phyloP scores from a whole-genome alignment of 2,113 vertebrate species.

The Pithys albifrons region DNA sequence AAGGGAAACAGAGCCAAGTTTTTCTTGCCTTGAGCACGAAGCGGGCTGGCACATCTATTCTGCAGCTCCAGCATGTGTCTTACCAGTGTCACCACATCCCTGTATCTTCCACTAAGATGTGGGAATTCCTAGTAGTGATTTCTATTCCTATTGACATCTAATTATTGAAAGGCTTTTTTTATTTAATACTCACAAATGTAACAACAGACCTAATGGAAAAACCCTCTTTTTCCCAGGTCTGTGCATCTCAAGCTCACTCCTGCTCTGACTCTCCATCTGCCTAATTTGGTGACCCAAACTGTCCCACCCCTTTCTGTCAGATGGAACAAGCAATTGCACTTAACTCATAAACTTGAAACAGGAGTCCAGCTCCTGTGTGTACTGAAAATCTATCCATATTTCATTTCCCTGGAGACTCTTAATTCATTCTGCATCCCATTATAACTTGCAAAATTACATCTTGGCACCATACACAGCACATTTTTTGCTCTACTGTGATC shows the following conservation, averaged over 20 bases:
- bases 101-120: neutral
- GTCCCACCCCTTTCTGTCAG: neutral
- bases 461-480: neutral
- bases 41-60: neutral
- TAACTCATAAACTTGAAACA: neutral
- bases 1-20: neutral
- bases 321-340: neutral
- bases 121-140: neutral
- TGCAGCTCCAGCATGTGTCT: neutral
- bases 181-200: neutral
- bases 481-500: neutral
- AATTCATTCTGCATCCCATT: neutral
- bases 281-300: neutral
- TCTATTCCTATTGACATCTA: neutral
- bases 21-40: neutral
- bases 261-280: neutral
- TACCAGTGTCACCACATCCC: neutral
- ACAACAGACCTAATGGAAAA: neutral
- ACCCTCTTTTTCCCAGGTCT: neutral
- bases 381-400: accelerated
- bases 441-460: neutral
- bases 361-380: neutral
- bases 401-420: neutral
- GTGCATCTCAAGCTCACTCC: neutral
- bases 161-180: neutral